Conservation (phyloP, 2,888 invertebrate species). For the Andrena marginata region DNA sequence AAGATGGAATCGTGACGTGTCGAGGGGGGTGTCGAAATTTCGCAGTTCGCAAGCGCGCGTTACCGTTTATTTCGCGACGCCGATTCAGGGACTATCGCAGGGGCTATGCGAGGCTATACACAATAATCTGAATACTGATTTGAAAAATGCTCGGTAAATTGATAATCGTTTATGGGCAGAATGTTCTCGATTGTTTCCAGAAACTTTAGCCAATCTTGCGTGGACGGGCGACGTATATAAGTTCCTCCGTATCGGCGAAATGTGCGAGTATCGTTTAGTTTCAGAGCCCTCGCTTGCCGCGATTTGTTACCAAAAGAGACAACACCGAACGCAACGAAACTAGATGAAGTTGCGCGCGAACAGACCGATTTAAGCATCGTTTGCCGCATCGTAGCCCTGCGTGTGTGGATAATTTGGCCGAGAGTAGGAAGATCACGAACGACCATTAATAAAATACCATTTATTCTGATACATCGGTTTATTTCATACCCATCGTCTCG, state of each 20-base stretch:
- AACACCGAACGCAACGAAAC: background rate
- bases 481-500: slow-evolving; percentile 60
- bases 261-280: background rate
- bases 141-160: background rate
- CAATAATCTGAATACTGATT: slow-evolving; percentile 1
- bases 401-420: slow-evolving; percentile 47
- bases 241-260: background rate
- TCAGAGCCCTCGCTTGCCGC: slow-evolving; percentile 3
- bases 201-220: background rate
- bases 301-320: slow-evolving; percentile 6
- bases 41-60: background rate
- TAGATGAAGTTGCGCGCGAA: slow-evolving; percentile 13
- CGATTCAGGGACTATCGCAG: background rate
- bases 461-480: slow-evolving; percentile 79
- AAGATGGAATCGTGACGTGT: slow-evolving; percentile 9
- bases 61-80: slow-evolving; percentile 14
- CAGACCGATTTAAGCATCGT: slow-evolving; percentile 17
- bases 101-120: background rate
- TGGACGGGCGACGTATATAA: background rate
- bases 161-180: background rate
- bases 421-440: slow-evolving; percentile 66
- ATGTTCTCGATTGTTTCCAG: background rate
- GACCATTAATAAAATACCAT: slow-evolving; percentile 78
- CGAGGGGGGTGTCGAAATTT: slow-evolving; percentile 6
- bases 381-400: slow-evolving; percentile 34